A percentile compares a stretch with the other conserved stretches of the same genome.
Evolutionary conservation across 2,888 invertebrate species (phyloP).

Genomic region (Mantis religiosa): DNA sequence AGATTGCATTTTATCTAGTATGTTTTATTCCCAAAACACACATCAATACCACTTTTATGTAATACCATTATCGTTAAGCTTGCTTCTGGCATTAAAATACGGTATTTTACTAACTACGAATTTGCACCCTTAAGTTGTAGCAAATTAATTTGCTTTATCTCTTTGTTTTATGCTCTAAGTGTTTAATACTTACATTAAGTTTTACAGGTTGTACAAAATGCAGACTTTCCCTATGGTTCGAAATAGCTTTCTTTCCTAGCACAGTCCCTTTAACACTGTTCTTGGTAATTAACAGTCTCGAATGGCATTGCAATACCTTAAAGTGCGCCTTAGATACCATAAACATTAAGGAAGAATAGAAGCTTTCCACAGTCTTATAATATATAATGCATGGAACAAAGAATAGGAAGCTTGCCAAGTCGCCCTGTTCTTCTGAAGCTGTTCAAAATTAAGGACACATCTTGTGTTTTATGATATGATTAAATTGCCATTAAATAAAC

Average conservation of each 20-base stretch:
- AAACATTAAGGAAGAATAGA: not conserved
- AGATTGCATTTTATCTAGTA: too few relatives aligned
- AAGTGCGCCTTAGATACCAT: not conserved
- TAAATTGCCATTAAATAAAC: not conserved
- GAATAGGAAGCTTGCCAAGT: not conserved
- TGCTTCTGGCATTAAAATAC: too few relatives aligned
- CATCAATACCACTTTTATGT: too few relatives aligned
- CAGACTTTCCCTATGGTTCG: not conserved
- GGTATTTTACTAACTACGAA: too few relatives aligned
- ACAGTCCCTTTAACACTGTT: not conserved
- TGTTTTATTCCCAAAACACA: too few relatives aligned
- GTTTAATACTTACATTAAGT: too few relatives aligned
- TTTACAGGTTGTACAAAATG: too few relatives aligned
- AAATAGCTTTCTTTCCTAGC: not conserved
- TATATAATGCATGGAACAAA: not conserved
- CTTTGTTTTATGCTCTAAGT: too few relatives aligned
- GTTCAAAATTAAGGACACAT: not conserved
- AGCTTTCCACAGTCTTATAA: not conserved
- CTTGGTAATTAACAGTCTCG: not conserved
- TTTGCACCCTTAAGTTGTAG: too few relatives aligned
- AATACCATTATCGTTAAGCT: too few relatives aligned
- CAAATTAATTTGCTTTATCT: too few relatives aligned
- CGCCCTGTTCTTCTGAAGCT: not conserved
- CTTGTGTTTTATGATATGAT: not conserved
- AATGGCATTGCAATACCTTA: not conserved